Conservation (phyloP, 2,888 invertebrate genomes). For the Scaptomyza tumidula region DNA sequence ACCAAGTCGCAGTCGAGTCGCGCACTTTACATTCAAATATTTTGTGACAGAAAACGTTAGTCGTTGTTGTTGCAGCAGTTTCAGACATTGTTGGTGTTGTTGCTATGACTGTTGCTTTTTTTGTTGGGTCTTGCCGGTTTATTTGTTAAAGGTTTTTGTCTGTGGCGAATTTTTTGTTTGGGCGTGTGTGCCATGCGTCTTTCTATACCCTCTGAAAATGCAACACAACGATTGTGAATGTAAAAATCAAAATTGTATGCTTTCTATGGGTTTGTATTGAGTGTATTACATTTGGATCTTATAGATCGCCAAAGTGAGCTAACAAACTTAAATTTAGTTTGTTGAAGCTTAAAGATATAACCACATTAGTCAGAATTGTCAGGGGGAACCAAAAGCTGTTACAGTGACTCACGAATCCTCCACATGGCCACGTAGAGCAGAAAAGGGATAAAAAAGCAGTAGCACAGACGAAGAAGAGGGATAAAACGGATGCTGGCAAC, state of each 20-base stretch:
- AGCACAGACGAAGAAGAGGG: slow-evolving; percentile 23
- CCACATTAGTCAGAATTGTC: slow-evolving; percentile 33
- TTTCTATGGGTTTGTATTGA: slow-evolving; percentile 6
- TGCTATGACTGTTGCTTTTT: slow-evolving; percentile 36
- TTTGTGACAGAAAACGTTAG: slow-evolving; percentile 77
- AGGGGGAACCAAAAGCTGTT: slow-evolving; percentile 25
- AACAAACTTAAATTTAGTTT: background rate
- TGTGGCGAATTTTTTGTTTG: slow-evolving; percentile 63
- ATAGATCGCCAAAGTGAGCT: background rate
- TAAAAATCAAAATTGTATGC: slow-evolving; percentile 1
- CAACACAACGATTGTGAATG: slow-evolving; percentile 4
- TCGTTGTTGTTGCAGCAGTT: slow-evolving; percentile 36
- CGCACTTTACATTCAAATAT: slow-evolving; percentile 78
- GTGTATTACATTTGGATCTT: too few relatives aligned
- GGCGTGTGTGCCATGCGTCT: slow-evolving; percentile 64
- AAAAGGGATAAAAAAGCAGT: slow-evolving; percentile 1
- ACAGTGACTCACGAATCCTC: slow-evolving; percentile 21
- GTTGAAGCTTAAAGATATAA: slow-evolving; percentile 32
- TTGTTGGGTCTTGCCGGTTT: slow-evolving; percentile 36
- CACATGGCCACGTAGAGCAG: background rate
- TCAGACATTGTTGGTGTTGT: slow-evolving; percentile 6
- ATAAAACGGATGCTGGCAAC: slow-evolving; percentile 28
- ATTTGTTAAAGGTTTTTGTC: slow-evolving; percentile 60
- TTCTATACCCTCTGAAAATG: slow-evolving; percentile 30
- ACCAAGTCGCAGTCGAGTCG: slow-evolving; percentile 48